These are phyloP conservation scores for Notolabrus celidotus DNA, from an alignment of 2,797 vertebrate genomes.

Conservation along the genomic window DNA sequence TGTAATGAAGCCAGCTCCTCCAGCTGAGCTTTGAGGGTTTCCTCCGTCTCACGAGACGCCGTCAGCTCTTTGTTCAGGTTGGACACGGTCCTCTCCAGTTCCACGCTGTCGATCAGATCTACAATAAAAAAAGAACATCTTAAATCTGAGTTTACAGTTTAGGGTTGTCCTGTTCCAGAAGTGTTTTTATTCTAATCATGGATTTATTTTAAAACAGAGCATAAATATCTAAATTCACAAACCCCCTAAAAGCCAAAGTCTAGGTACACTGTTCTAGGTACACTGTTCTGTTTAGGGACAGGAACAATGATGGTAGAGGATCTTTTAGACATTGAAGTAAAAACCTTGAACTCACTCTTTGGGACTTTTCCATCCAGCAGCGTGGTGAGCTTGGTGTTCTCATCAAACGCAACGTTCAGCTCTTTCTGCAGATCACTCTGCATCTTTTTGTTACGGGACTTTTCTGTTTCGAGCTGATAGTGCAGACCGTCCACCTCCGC, in stretches of 20 bases:
- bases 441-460: slow-evolving; percentile 74
- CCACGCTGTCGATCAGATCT: slow-evolving; percentile 85
- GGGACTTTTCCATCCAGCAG: slow-evolving; percentile 91
- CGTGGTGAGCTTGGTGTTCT: slow-evolving; percentile 88
- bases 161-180: not conserved
- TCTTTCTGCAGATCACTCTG: slow-evolving; percentile 83
- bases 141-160: not conserved
- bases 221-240: too few species aligned
- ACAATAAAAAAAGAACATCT: slow-evolving; percentile 19
- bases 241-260: too few species aligned
- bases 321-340: not conserved
- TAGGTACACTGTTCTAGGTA: too few species aligned
- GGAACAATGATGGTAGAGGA: too few species aligned
- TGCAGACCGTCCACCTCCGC: slow-evolving; percentile 65
- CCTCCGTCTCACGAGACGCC: slow-evolving; percentile 73
- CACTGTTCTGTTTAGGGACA: too few species aligned
- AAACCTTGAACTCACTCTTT: slow-evolving; percentile 83
- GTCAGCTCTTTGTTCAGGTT: slow-evolving; percentile 80
- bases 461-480: slow-evolving; percentile 72
- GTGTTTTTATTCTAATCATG: too few species aligned
- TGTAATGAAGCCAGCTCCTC: slow-evolving; percentile 67
- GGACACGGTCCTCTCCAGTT: slow-evolving; percentile 83
- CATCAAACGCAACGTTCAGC: slow-evolving; percentile 83
- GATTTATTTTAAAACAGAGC: too few species aligned
- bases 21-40: slow-evolving; percentile 77